Evolutionary conservation across 2,113 vertebrate species (phyloP).

Genomic region (Collichthys lucidus): DNA sequence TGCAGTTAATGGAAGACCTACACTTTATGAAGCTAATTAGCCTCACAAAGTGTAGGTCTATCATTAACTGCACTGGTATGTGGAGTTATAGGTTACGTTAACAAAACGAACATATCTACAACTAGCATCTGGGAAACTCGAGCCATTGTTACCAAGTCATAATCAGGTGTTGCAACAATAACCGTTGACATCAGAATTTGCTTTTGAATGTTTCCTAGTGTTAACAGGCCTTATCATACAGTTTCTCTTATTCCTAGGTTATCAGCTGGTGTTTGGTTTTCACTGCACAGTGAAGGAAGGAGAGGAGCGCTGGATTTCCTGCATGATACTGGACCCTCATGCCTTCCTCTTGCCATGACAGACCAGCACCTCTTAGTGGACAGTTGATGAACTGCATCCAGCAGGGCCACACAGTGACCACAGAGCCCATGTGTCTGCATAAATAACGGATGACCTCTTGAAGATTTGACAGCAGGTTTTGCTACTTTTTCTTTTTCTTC

Average conservation of each 20-base stretch:
- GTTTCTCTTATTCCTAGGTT: slow-evolving; percentile 46
- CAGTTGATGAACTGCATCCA: slow-evolving; percentile 47
- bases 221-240: neutral
- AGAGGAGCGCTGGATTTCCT: slow-evolving; percentile 38
- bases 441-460: slow-evolving; percentile 11
- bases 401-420: neutral
- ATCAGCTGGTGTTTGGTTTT: slow-evolving; percentile 43
- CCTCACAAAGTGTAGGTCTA: neutral
- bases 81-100: neutral
- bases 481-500: slow-evolving; percentile 23
- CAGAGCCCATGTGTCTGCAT: neutral
- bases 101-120: too few species aligned
- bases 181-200: neutral
- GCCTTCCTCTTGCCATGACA: slow-evolving; percentile 38
- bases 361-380: slow-evolving; percentile 56
- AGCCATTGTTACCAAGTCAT: too few species aligned
- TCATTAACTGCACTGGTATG: neutral
- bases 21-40: neutral
- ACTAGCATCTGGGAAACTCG: too few species aligned
- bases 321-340: slow-evolving; percentile 58
- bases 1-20: too few species aligned
- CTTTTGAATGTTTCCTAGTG: neutral
- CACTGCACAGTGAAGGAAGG: slow-evolving; percentile 33
- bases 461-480: slow-evolving; percentile 44
- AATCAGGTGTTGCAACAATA: neutral